Evolutionary conservation across 2,888 invertebrate genomes (phyloP).

Genomic region (Glyphotaelius pellucidus): DNA sequence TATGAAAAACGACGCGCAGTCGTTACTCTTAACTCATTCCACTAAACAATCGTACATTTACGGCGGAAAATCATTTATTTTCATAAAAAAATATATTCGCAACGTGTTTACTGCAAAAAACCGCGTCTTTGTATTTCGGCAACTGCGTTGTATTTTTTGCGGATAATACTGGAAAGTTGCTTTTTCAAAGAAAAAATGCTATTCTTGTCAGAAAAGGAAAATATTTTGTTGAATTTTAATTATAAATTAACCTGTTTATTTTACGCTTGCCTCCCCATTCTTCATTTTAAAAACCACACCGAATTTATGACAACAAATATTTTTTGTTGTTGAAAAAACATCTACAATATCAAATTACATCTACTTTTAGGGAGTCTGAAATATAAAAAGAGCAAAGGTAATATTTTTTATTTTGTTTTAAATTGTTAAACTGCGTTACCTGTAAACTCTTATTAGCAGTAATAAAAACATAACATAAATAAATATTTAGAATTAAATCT

Average conservation of each 20-base stretch:
- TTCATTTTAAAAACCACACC: not conserved
- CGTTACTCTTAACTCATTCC: too few relatives aligned
- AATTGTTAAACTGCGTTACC: too few relatives aligned
- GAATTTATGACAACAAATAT: not conserved
- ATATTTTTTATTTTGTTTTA: not conserved
- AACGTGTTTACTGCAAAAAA: not conserved
- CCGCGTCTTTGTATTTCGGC: not conserved
- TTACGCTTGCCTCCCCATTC: not conserved
- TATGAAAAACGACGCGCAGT: too few relatives aligned
- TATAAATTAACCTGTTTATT: not conserved
- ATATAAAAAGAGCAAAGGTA: not conserved
- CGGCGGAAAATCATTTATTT: not conserved
- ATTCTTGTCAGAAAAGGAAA: not conserved
- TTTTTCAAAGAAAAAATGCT: not conserved
- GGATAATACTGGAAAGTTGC: not conserved
- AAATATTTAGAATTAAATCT: too few relatives aligned
- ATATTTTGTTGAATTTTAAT: not conserved
- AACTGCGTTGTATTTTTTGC: not conserved
- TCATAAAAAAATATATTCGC: not conserved
- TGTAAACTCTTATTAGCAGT: too few relatives aligned
- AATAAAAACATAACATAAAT: too few relatives aligned
- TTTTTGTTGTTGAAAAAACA: not conserved
- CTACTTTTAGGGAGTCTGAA: not conserved
- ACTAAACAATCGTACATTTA: not conserved
- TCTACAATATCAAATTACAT: not conserved